Evolutionary conservation across 2,113 vertebrate genomes (phyloP).

Genomic region (Myiozetetes cayanensis): DNA sequence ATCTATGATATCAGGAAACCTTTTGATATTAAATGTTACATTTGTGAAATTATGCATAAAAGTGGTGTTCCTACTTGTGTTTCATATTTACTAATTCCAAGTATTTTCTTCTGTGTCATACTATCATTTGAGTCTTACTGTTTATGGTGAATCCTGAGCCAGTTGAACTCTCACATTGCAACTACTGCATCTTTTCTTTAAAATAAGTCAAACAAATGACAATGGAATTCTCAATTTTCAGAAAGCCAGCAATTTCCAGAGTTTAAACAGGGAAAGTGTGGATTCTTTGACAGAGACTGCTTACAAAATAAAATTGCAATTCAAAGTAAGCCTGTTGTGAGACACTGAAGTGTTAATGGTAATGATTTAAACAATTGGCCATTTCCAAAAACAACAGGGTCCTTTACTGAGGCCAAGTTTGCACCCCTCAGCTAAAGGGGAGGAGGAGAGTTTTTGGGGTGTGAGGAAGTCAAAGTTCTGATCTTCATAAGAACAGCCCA

Average conservation of each 20-base stretch:
- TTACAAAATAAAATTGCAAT: not conserved
- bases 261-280: not conserved
- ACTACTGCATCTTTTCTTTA: not conserved
- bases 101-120: not conserved
- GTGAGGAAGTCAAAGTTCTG: not conserved
- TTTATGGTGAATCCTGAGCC: not conserved
- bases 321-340: not conserved
- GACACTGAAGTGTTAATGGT: not conserved
- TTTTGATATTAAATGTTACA: not conserved
- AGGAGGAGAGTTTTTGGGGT: not conserved
- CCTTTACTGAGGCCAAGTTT: not conserved
- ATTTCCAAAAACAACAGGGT: not conserved
- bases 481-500: not conserved
- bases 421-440: not conserved
- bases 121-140: not conserved
- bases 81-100: not conserved
- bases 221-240: not conserved
- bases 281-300: not conserved
- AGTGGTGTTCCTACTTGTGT: not conserved
- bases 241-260: not conserved
- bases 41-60: not conserved
- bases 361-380: not conserved
- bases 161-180: not conserved
- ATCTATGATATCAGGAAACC: not conserved
- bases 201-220: not conserved